Evolutionary conservation across 1,140 invertebrate species (phyloP), one percentile per base, ranked within the genome.

Genomic region (Rhizoglyphus robini): DNA sequence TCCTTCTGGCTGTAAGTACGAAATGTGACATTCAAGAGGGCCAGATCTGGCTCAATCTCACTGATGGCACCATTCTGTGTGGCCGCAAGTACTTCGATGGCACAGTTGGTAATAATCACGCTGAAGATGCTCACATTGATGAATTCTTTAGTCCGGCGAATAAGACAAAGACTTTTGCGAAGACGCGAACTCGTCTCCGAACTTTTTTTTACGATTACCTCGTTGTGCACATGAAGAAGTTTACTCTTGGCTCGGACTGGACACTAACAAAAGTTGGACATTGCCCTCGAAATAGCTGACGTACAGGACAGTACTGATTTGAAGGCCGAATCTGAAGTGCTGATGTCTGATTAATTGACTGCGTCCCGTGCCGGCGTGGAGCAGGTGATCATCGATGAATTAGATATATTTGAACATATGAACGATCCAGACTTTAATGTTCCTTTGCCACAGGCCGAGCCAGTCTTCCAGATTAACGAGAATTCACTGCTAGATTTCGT

Each of bases 321-420:
- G 62, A 80, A 85, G 47, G 90, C 87, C 0, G 75, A 77, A 84
- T 0, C 83, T 47, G 95, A 99, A 79, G 84, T 86, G 68, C 73
- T 84, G 25, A 73, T 99, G 32, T 92, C 92, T 0, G 88, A 92
- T 71, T 74, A 81, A 23, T 3, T 29, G 13, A 36, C 30, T 61
- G 4, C 23, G 13, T 4, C 25, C n/a, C 34, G 65, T 29, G 18
- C 30, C 2, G 85, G 88, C 18, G 75, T 92, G 41, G 90, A 96
- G 74, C 78, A 82, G 0, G 95, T n/a, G n/a, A n/a, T n/a, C n/a
- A n/a, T n/a, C 95, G 0, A 87, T 88, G 61, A 84, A 90, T 73
- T 99, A 94, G 94, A n/a, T n/a, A 81, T 97, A 2, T 93, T 98
- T 86, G 87, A 93, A 72, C 95, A 98, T 74, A 88, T 96, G 77